phyloP scores from a whole-genome alignment of 2,113 vertebrate species.

The Grantiella picta region DNA sequence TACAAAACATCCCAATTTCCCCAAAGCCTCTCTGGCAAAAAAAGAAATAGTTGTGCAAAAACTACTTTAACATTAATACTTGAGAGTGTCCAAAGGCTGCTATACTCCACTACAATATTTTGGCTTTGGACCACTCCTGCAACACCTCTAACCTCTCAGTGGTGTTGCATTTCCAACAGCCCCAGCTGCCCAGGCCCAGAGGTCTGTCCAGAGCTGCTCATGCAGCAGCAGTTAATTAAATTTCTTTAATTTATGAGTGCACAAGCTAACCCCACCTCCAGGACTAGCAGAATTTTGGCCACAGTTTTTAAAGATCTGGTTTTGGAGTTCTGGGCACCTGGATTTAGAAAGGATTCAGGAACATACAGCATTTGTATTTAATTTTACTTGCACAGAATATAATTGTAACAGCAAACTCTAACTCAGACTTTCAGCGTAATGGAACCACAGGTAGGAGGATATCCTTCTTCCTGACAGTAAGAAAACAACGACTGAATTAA shows the following conservation, averaged over 20 bases:
- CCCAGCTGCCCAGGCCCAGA: not conserved
- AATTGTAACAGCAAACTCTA: not conserved
- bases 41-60: not conserved
- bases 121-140: not conserved
- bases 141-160: not conserved
- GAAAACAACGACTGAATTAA: not conserved
- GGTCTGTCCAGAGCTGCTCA: not conserved
- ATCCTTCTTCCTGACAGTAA: not conserved
- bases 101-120: not conserved
- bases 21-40: not conserved
- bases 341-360: not conserved
- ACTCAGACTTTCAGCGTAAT: not conserved
- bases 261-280: not conserved
- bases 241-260: not conserved
- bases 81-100: not conserved
- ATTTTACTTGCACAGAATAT: not conserved
- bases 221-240: too few species aligned
- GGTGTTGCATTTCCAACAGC: not conserved
- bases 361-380: fast-evolving
- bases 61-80: not conserved
- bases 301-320: not conserved
- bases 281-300: not conserved
- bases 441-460: not conserved
- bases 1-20: not conserved
- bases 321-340: not conserved